Evolutionary conservation across 2,113 vertebrate genomes (phyloP).

Genomic region (Onychostruthus taczanowskii): DNA sequence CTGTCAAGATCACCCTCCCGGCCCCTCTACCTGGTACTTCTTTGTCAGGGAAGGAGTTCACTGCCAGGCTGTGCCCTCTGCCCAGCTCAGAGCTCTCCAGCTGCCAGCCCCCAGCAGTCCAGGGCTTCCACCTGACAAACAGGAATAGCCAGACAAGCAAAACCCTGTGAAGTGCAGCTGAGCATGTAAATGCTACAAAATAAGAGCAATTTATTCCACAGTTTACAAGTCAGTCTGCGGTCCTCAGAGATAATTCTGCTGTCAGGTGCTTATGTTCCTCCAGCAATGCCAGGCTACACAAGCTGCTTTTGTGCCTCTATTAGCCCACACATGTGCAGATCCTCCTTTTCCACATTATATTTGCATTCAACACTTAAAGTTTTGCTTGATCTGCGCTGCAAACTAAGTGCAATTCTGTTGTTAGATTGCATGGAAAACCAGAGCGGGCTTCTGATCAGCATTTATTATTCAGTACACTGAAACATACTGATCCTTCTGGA

Average conservation of each 20-base stretch:
- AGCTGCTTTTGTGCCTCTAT: background rate
- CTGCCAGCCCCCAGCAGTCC: background rate
- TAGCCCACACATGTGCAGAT: background rate
- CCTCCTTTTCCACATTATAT: background rate
- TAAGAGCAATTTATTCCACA: background rate
- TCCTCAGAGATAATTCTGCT: background rate
- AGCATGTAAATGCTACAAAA: background rate
- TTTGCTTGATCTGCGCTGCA: background rate
- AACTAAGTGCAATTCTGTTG: fast-evolving
- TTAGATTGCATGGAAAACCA: background rate
- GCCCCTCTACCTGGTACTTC: background rate
- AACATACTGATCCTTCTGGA: background rate
- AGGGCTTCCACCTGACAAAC: background rate
- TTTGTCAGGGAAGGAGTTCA: background rate
- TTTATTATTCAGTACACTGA: background rate
- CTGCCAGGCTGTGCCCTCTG: background rate
- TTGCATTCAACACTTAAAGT: background rate
- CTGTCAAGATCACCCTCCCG: background rate
- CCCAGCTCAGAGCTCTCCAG: background rate
- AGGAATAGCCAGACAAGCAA: background rate
- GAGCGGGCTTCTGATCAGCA: background rate
- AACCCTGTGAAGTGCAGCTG: background rate
- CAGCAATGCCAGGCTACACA: background rate
- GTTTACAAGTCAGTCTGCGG: background rate
- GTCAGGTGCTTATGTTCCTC: background rate